These are phyloP conservation scores for Caerostris darwini DNA, from an alignment of 1,140 invertebrate species.

Conservation along the genomic window DNA sequence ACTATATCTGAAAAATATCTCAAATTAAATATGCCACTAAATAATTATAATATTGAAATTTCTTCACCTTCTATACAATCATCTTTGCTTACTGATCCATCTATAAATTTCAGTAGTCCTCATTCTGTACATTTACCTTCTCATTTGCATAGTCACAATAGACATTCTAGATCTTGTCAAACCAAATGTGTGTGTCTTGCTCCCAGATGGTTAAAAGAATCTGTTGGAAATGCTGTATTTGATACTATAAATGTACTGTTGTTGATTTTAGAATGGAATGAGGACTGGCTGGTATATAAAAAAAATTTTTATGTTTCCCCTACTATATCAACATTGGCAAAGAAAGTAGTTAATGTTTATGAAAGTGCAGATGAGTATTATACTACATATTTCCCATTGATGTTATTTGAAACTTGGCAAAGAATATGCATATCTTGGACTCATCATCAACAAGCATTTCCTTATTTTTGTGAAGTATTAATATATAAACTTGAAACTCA, in stretches of 20 bases:
- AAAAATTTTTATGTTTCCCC: slow-evolving; percentile 49
- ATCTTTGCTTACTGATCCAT: background rate
- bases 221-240: slow-evolving; percentile 41
- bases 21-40: background rate
- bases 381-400: slow-evolving; percentile 63
- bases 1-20: background rate
- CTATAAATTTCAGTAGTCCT: background rate
- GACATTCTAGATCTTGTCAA: background rate
- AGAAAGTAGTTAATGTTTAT: slow-evolving; percentile 48
- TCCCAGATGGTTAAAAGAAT: slow-evolving; percentile 50
- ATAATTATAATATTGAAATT: background rate
- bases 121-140: background rate
- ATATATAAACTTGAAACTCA: background rate
- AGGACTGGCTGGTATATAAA: slow-evolving; percentile 64
- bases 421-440: slow-evolving; percentile 73
- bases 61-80: background rate
- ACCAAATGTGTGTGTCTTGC: slow-evolving; percentile 50
- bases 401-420: slow-evolving; percentile 71
- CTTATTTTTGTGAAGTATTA: slow-evolving; percentile 53
- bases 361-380: slow-evolving; percentile 54
- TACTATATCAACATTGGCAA: slow-evolving; percentile 30
- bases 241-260: slow-evolving; percentile 52
- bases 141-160: background rate
- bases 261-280: slow-evolving; percentile 72
- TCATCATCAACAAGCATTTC: background rate